Conservation (phyloP, 2,113 vertebrate species). For the Dicaeum eximium region DNA sequence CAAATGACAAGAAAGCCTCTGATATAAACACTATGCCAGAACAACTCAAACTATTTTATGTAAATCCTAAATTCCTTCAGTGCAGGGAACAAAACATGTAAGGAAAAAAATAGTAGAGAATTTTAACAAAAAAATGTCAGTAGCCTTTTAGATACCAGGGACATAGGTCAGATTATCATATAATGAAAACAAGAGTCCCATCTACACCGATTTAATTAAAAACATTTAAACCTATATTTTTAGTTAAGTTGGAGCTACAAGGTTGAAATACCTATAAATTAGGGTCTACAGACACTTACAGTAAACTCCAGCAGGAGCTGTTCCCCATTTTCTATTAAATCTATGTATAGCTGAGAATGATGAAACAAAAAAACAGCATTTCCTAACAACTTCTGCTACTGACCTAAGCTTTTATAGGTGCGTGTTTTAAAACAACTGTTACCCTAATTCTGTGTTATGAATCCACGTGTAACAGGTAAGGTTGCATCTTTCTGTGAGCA, state of each 20-base stretch:
- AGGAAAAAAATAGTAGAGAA: neutral
- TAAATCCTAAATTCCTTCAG: neutral
- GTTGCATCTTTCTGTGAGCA: neutral
- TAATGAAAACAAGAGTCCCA: neutral
- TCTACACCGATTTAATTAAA: neutral
- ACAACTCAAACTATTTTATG: neutral
- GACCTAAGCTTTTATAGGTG: neutral
- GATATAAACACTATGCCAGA: neutral
- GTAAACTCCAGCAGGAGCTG: neutral
- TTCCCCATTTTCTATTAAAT: neutral
- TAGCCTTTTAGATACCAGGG: neutral
- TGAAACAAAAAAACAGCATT: neutral
- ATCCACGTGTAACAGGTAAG: neutral
- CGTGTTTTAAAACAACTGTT: neutral
- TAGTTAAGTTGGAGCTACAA: neutral
- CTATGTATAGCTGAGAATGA: neutral
- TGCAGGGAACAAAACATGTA: neutral
- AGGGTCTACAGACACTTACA: neutral
- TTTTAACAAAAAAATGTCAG: neutral
- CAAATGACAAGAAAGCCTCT: neutral
- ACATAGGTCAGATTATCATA: neutral
- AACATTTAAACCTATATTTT: neutral
- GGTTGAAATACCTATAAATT: neutral
- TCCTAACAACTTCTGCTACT: neutral
- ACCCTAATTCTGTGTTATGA: neutral